Evolutionary conservation across 92 coral and sea anemone genomes (phyloP).

Genomic region (Paramuricea clavata): DNA sequence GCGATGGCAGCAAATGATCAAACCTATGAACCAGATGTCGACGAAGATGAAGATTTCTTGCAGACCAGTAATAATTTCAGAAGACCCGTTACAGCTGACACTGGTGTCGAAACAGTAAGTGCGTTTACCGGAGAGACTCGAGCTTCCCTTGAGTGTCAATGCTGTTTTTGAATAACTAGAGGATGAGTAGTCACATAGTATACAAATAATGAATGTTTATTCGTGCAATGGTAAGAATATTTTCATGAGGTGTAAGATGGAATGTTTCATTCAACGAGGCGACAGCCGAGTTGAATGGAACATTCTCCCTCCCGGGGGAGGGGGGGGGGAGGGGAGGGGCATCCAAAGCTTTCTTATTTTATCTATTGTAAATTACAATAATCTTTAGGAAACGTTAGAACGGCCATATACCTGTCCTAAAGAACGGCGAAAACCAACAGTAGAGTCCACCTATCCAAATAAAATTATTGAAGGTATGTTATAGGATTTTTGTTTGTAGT

Average conservation of each 20-base stretch:
- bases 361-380: background rate
- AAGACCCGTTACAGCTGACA: conserved; percentile 93
- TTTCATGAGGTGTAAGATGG: no score
- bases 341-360: conserved; percentile 29
- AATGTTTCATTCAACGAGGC: no score
- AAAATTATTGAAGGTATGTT: conserved; percentile 32
- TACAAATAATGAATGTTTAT: no score
- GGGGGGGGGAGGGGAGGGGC: no score
- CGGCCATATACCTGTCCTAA: conserved; percentile 94
- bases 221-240: no score
- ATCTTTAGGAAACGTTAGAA: conserved; percentile 77
- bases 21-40: conserved; percentile 86
- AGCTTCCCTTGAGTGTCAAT: no score
- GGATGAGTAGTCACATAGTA: no score
- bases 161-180: no score
- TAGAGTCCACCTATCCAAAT: conserved; percentile 33
- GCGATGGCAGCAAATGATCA: conserved; percentile 95
- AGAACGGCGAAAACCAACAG: conserved; percentile 71
- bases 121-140: no score
- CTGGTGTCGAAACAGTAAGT: conserved; percentile 69
- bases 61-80: conserved; percentile 79
- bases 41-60: conserved; percentile 88
- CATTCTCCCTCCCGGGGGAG: no score
- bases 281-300: no score
- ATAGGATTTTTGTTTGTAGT: background rate